Evolutionary conservation across 2,797 vertebrate species (phyloP).

Genomic region (Alcedo atthis): DNA sequence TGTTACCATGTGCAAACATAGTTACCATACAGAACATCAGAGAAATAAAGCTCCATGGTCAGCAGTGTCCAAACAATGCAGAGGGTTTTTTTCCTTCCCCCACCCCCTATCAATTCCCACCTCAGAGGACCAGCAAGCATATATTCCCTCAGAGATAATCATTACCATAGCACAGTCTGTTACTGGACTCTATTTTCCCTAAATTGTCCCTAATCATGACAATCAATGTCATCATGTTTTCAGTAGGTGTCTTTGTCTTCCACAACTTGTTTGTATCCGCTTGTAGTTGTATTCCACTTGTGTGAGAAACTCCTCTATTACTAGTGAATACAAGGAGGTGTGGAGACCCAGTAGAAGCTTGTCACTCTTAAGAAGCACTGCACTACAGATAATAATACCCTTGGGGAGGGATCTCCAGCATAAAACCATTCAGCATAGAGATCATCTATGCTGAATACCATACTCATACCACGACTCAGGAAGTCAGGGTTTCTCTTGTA

Average conservation of each 20-base stretch:
- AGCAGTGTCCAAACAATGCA: not conserved
- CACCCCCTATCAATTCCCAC: not conserved
- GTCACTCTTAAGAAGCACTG: not conserved
- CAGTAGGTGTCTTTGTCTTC: not conserved
- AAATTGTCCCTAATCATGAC: not conserved
- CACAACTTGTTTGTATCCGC: not conserved
- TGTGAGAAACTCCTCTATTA: not conserved
- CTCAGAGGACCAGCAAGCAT: not conserved
- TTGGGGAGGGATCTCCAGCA: fast-evolving
- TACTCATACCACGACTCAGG: not conserved
- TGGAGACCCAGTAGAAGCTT: not conserved
- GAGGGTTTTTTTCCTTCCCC: not conserved
- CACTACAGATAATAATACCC: not conserved
- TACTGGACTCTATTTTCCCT: not conserved
- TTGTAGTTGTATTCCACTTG: not conserved
- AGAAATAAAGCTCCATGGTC: not conserved
- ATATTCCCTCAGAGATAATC: not conserved
- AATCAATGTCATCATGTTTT: not conserved
- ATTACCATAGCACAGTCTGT: not conserved
- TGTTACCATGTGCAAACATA: conserved; percentile 48
- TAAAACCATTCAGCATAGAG: not conserved
- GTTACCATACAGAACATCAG: conserved; percentile 6
- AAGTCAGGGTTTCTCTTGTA: not conserved
- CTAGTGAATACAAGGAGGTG: not conserved
- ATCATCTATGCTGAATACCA: not conserved